A percentile compares a stretch with the other conserved stretches of the same genome.
These are phyloP conservation scores for Plumapathes pennacea DNA, from an alignment of 92 coral and sea anemone species.

Conservation along the genomic window DNA sequence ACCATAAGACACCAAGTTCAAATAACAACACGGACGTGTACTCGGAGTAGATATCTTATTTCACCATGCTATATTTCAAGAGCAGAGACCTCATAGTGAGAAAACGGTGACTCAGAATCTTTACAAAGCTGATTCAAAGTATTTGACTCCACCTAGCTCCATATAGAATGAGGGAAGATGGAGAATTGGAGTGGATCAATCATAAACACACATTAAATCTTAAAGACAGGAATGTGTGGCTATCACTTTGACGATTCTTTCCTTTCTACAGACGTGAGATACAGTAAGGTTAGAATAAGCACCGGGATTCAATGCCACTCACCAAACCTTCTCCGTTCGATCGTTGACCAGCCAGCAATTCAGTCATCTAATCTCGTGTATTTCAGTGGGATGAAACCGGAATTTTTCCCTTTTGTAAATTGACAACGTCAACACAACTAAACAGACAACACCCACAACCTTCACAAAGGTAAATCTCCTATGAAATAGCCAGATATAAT, in stretches of 20 bases:
- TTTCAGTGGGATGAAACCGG: conserved; percentile 4
- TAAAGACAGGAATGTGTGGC: conserved; percentile 4
- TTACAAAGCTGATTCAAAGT: too few relatives aligned
- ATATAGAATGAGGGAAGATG: too few relatives aligned
- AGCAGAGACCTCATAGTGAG: too few relatives aligned
- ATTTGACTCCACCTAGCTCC: too few relatives aligned
- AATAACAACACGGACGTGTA: too few relatives aligned
- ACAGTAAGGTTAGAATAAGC: too few relatives aligned
- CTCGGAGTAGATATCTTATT: too few relatives aligned
- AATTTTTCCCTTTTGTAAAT: conserved; percentile 19
- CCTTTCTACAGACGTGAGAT: too few relatives aligned
- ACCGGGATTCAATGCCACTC: conserved; percentile 21
- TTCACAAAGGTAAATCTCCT: conserved; percentile 21
- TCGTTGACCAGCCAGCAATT: conserved; percentile 34
- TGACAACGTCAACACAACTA: conserved; percentile 13
- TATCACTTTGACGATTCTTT: too few relatives aligned
- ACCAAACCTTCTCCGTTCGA: conserved; percentile 61
- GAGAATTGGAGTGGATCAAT: conserved; percentile 4
- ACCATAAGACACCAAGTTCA: too few relatives aligned
- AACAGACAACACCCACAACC: conserved; percentile 25
- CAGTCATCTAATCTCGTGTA: conserved; percentile 69
- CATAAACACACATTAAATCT: conserved; percentile 23
- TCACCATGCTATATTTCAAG: too few relatives aligned
- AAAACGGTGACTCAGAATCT: too few relatives aligned
- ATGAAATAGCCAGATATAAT: conserved; percentile 18